These are phyloP conservation scores for Drosophila auraria DNA, from an alignment of 1,140 invertebrate species.

Conservation along the genomic window DNA sequence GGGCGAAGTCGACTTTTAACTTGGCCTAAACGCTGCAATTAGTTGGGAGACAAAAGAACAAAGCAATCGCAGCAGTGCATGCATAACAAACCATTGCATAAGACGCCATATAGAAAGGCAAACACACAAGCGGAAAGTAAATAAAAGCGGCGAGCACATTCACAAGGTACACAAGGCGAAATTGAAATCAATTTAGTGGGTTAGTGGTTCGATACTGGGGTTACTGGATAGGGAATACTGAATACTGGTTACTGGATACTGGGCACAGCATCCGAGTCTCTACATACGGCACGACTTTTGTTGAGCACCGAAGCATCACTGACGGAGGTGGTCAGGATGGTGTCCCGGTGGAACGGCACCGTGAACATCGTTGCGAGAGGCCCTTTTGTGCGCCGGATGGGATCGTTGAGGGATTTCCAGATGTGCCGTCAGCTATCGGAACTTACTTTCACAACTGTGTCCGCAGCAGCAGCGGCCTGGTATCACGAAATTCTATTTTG, in stretches of 20 bases:
- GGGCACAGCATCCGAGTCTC: slow-evolving; percentile 14
- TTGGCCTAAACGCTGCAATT: slow-evolving; percentile 57
- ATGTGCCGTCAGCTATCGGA: slow-evolving; percentile 11
- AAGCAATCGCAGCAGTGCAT: slow-evolving; percentile 55
- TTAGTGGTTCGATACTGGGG: slow-evolving; percentile 24
- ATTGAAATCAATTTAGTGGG: slow-evolving; percentile 72
- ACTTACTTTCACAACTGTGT: slow-evolving; percentile 63
- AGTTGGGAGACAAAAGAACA: slow-evolving; percentile 40
- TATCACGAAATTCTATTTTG: slow-evolving; percentile 38
- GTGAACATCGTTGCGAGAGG: slow-evolving; percentile 72
- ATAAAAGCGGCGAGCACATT: slow-evolving; percentile 24
- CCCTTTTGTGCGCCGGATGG: slow-evolving; percentile 3
- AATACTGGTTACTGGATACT: slow-evolving; percentile 8
- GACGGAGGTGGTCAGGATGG: slow-evolving; percentile 79
- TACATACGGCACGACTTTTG: slow-evolving; percentile 82
- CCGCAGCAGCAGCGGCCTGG: slow-evolving; percentile 6
- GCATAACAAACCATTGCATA: slow-evolving; percentile 68
- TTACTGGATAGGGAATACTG: slow-evolving; percentile 8
- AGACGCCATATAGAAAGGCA: slow-evolving; percentile 37
- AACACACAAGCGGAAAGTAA: slow-evolving; percentile 41
- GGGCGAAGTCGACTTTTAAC: slow-evolving; percentile 27
- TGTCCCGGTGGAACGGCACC: slow-evolving; percentile 84
- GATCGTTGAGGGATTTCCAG: slow-evolving; percentile 9
- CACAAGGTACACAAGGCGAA: slow-evolving; percentile 53
- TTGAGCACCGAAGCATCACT: slow-evolving; percentile 84